phyloP scores from a whole-genome alignment of 2,797 vertebrate genomes.

The Phataginus tetradactyla region DNA sequence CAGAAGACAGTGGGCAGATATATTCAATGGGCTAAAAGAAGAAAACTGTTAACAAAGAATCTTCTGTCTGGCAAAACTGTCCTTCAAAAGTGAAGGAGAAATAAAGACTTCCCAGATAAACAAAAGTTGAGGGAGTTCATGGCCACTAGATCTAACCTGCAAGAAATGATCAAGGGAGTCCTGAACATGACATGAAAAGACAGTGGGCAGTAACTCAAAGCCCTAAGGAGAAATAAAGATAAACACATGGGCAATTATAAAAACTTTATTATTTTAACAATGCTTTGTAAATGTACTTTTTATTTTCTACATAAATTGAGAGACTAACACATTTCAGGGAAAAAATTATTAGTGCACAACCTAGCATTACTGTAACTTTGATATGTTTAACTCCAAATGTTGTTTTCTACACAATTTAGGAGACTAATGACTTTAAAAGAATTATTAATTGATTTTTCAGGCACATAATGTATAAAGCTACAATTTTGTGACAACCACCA shows the following conservation, averaged over 20 bases:
- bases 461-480: background rate
- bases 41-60: background rate
- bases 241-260: background rate
- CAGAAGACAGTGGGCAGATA: background rate
- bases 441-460: background rate
- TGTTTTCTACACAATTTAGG: background rate
- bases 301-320: background rate
- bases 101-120: background rate
- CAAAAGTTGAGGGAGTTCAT: background rate
- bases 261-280: background rate
- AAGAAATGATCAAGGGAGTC: background rate
- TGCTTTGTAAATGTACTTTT: background rate
- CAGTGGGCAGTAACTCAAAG: background rate
- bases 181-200: background rate
- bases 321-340: background rate
- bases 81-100: slow-evolving; percentile 6
- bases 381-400: background rate
- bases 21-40: background rate
- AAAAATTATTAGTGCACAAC: background rate
- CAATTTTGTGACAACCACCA: background rate
- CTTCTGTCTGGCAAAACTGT: background rate
- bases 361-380: background rate
- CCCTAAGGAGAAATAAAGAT: background rate
- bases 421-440: background rate
- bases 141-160: background rate